Percentiles rank a stretch among this genome's conserved stretches.
Evolutionary conservation across 2,797 vertebrate genomes (phyloP).

Genomic region (Mallotus villosus): DNA sequence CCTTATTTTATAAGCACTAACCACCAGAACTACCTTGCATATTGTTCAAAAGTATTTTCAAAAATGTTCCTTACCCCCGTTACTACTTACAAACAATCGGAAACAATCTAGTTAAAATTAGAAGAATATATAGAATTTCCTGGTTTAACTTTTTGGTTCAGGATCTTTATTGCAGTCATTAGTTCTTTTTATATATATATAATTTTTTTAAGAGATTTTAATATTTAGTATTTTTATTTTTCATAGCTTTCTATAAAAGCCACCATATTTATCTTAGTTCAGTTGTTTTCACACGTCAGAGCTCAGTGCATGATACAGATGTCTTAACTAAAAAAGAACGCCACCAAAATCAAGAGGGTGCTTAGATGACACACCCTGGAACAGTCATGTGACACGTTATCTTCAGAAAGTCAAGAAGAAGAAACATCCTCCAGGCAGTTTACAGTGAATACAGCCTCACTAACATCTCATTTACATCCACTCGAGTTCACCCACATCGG

Average conservation of each 20-base stretch:
- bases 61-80: constrained; percentile 27
- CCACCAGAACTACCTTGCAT: neutral
- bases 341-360: neutral
- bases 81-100: constrained; percentile 1
- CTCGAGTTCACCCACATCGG: too few relatives aligned
- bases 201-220: neutral
- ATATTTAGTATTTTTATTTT: neutral
- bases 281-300: neutral
- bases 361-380: too few relatives aligned
- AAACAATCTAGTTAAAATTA: neutral
- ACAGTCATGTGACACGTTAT: too few relatives aligned
- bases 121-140: neutral
- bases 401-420: too few relatives aligned
- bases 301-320: too few relatives aligned
- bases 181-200: neutral
- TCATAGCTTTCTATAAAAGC: neutral
- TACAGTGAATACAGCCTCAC: too few relatives aligned
- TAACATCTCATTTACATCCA: too few relatives aligned
- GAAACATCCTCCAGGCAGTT: too few relatives aligned
- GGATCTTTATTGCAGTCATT: neutral
- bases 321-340: neutral
- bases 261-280: neutral
- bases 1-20: neutral
- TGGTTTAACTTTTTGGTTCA: neutral
- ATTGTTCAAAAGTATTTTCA: constrained; percentile 9